A percentile compares a stretch with the other conserved stretches of the same genome.
phyloP scores from a whole-genome alignment of 2,797 vertebrate genomes.

The Labeo calbasu region DNA sequence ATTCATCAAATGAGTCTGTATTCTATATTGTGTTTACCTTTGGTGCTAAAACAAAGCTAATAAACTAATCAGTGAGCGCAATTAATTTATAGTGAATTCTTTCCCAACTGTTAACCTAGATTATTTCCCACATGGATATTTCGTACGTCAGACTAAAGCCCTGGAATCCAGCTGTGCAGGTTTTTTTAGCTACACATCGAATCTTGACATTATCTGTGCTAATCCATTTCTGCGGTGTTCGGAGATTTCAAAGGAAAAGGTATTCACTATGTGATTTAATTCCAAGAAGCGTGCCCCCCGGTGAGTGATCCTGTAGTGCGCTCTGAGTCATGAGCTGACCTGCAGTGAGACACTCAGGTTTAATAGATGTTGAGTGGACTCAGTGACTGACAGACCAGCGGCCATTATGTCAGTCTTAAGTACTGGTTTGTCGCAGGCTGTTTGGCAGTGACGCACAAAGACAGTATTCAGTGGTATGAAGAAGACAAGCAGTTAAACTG shows the following conservation, averaged over 20 bases:
- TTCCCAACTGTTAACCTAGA: background rate
- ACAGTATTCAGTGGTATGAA: conserved; percentile 49
- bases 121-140: conserved; percentile 2
- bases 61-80: background rate
- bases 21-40: background rate
- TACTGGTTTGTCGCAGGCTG: conserved; percentile 55
- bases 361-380: conserved; percentile 51
- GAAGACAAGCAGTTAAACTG: conserved; percentile 57
- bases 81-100: background rate
- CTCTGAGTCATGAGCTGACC: conserved; percentile 38
- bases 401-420: conserved; percentile 58
- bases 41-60: conserved; percentile 13
- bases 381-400: conserved; percentile 47
- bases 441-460: conserved; percentile 62
- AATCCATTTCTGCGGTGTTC: conserved; percentile 21
- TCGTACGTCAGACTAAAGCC: background rate
- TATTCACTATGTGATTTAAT: conserved; percentile 15
- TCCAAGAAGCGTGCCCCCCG: conserved; percentile 19
- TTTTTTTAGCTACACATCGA: background rate
- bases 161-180: conserved; percentile 17
- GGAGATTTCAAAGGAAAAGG: conserved; percentile 15
- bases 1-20: background rate
- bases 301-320: conserved; percentile 36
- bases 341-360: conserved; percentile 36
- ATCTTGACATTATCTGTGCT: conserved; percentile 26